phyloP scores from a whole-genome alignment of 1,140 invertebrate genomes.

The Conus ventricosus region DNA sequence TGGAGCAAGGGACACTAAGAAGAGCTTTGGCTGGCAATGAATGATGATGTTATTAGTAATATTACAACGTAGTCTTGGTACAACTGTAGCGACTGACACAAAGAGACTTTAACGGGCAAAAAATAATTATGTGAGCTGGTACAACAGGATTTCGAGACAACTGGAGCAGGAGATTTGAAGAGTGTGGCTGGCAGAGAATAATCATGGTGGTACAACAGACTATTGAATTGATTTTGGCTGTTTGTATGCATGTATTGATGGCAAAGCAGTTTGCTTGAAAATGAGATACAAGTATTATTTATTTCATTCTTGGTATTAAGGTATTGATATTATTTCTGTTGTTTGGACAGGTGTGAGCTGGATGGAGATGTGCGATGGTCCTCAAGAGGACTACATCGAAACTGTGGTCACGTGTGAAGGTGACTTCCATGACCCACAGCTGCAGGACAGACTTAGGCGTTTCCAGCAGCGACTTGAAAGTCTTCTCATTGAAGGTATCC shows the following conservation, averaged over 20 bases:
- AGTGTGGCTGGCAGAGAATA: too few relatives aligned
- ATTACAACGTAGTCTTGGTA: too few relatives aligned
- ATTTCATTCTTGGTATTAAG: neutral
- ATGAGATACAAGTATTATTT: neutral
- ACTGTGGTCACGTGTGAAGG: slow-evolving; percentile 88
- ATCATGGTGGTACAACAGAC: too few relatives aligned
- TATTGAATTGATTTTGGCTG: too few relatives aligned
- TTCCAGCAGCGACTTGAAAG: slow-evolving; percentile 82
- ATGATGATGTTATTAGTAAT: too few relatives aligned
- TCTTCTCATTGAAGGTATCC: slow-evolving; percentile 82
- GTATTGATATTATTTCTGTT: slow-evolving; percentile 21
- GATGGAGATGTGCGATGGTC: slow-evolving; percentile 81
- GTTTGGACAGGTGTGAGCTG: slow-evolving; percentile 53
- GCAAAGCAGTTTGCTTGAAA: neutral
- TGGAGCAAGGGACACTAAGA: too few relatives aligned
- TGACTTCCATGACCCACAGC: slow-evolving; percentile 85
- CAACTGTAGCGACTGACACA: too few relatives aligned
- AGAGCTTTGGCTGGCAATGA: too few relatives aligned
- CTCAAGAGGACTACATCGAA: slow-evolving; percentile 84
- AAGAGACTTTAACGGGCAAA: too few relatives aligned
- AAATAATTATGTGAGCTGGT: too few relatives aligned
- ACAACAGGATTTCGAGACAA: too few relatives aligned
- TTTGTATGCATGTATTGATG: neutral
- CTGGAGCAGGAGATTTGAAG: too few relatives aligned
- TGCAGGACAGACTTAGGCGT: slow-evolving; percentile 81